Percentiles rank a stretch among this genome's conserved stretches.
Conservation (phyloP, 2,888 invertebrate species). For the Dryococelus australis region DNA sequence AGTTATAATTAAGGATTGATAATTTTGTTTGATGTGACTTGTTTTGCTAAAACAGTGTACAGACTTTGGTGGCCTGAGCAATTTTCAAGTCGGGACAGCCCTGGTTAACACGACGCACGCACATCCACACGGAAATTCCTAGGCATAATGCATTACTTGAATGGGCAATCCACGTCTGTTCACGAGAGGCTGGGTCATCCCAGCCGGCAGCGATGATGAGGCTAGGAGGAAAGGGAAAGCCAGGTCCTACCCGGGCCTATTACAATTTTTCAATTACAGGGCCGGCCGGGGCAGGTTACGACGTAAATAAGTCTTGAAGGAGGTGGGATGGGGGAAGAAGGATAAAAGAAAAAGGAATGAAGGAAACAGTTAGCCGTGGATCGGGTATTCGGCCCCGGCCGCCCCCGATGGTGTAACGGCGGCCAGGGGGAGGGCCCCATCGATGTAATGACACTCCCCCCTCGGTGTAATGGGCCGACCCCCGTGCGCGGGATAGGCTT, state of each 20-base stretch:
- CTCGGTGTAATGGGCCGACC: not conserved
- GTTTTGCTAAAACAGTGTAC: too few relatives aligned
- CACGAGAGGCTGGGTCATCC: not conserved
- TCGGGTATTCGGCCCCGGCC: not conserved
- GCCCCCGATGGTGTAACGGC: too few relatives aligned
- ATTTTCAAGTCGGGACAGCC: too few relatives aligned
- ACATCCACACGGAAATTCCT: too few relatives aligned
- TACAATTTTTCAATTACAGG: constrained; percentile 16
- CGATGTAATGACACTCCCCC: not conserved
- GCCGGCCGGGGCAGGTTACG: not conserved
- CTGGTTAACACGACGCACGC: too few relatives aligned
- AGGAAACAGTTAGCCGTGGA: not conserved
- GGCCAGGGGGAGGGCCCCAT: not conserved
- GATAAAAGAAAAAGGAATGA: not conserved
- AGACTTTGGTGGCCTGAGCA: too few relatives aligned
- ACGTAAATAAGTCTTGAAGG: not conserved
- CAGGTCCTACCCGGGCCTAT: not conserved
- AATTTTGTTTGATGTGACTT: too few relatives aligned
- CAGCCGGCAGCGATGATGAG: not conserved
- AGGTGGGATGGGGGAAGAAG: not conserved
- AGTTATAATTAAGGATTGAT: too few relatives aligned
- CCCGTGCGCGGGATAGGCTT: too few relatives aligned
- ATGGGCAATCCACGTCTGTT: not conserved
- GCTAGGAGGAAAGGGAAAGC: not conserved
- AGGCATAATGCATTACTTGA: too few relatives aligned